Conservation (phyloP, 2,888 invertebrate species). For the Watsonalla binaria region DNA sequence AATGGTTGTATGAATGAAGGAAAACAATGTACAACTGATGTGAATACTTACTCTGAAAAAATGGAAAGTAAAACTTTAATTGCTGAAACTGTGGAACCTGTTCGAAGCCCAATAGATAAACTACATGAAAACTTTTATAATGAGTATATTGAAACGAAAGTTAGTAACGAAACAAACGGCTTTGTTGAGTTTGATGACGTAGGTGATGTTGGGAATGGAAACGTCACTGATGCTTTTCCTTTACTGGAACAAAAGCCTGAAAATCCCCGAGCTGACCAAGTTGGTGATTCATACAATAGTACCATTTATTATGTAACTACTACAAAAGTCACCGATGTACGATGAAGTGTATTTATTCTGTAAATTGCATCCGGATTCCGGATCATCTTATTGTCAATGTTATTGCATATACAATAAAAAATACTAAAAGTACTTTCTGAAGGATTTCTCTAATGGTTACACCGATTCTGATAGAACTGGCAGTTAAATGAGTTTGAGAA, state of each 20-base stretch:
- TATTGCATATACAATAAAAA: no score
- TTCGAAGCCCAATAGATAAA: neutral
- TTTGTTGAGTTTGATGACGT: neutral
- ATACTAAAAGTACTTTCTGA: no score
- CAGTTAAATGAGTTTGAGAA: no score
- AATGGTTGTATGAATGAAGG: no score
- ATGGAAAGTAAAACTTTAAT: no score
- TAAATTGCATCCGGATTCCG: no score
- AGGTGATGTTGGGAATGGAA: neutral
- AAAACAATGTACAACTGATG: no score
- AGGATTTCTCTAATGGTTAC: no score
- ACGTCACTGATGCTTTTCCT: neutral
- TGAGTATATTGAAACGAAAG: neutral
- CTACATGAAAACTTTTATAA: neutral
- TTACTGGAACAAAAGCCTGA: neutral
- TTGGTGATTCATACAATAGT: neutral
- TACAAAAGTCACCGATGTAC: neutral
- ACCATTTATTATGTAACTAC: neutral
- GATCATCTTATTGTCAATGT: no score
- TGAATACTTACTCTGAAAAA: no score
- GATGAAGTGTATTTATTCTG: neutral
- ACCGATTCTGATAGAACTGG: no score
- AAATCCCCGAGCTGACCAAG: neutral
- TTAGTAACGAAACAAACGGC: neutral
- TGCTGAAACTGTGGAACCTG: neutral